A percentile compares a stretch with the other conserved stretches of the same genome.
These are phyloP conservation scores for Avahi laniger DNA, from an alignment of 2,797 vertebrate genomes.

Conservation along the genomic window DNA sequence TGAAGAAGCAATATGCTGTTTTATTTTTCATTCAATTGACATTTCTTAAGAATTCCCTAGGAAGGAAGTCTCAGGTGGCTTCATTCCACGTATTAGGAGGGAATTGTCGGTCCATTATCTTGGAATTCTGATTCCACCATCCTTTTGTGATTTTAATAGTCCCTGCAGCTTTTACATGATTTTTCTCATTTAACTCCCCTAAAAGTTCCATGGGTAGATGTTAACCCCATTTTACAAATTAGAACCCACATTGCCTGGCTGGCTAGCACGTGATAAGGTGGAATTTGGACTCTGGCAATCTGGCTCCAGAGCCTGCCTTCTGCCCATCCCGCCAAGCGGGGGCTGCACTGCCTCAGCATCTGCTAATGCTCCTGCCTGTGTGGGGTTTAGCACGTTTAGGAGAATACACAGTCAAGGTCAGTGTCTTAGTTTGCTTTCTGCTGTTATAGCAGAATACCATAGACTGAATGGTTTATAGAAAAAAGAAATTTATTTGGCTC, in stretches of 20 bases:
- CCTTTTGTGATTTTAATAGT: background rate
- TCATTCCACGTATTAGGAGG: background rate
- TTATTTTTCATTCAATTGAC: slow-evolving; percentile 19
- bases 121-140: background rate
- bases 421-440: background rate
- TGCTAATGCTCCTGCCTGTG: background rate
- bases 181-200: background rate
- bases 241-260: background rate
- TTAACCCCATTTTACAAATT: background rate
- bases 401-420: background rate
- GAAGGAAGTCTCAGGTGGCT: background rate
- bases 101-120: background rate
- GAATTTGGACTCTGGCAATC: background rate
- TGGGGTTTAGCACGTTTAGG: background rate
- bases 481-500: background rate
- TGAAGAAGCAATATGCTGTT: background rate
- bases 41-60: slow-evolving; percentile 8
- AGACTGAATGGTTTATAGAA: background rate
- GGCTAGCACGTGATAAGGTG: background rate
- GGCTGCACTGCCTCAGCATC: no score
- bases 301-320: background rate
- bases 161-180: background rate
- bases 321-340: background rate
- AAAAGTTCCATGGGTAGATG: background rate
- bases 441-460: background rate